A percentile compares a stretch with the other conserved stretches of the same genome.
Evolutionary conservation across 1,140 invertebrate genomes (phyloP).

Genomic region (Pachypsylla venusta): DNA sequence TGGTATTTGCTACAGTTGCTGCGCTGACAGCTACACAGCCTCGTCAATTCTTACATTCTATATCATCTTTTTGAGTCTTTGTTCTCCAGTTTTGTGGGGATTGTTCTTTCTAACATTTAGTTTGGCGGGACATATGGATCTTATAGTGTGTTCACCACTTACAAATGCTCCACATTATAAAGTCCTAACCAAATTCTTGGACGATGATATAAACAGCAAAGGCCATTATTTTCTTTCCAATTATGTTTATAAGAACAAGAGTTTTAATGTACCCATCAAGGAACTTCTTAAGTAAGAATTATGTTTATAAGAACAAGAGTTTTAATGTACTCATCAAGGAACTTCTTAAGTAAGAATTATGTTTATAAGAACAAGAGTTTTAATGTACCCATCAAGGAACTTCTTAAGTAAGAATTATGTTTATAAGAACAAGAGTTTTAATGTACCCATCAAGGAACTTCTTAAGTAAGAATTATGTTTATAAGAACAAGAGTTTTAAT

Average conservation of each 20-base stretch:
- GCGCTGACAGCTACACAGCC: neutral
- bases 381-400: too few relatives aligned
- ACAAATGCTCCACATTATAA: neutral
- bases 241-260: constrained; percentile 25
- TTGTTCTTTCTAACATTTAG: neutral
- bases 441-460: too few relatives aligned
- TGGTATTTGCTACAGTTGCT: neutral
- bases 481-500: too few relatives aligned
- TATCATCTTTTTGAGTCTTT: neutral
- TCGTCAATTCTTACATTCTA: constrained; percentile 12
- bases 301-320: too few relatives aligned
- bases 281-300: neutral
- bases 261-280: constrained; percentile 19
- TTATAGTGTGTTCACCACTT: neutral
- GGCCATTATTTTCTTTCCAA: neutral
- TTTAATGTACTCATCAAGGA: too few relatives aligned
- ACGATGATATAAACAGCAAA: neutral
- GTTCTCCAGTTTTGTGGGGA: neutral
- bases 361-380: too few relatives aligned
- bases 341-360: too few relatives aligned
- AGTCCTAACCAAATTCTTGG: constrained; percentile 2
- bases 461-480: too few relatives aligned
- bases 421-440: too few relatives aligned
- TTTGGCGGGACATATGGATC: neutral
- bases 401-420: too few relatives aligned